Percentiles rank a stretch among this genome's conserved stretches.
Conservation (phyloP, 1,140 invertebrate species). For the Drosophila dunni region DNA sequence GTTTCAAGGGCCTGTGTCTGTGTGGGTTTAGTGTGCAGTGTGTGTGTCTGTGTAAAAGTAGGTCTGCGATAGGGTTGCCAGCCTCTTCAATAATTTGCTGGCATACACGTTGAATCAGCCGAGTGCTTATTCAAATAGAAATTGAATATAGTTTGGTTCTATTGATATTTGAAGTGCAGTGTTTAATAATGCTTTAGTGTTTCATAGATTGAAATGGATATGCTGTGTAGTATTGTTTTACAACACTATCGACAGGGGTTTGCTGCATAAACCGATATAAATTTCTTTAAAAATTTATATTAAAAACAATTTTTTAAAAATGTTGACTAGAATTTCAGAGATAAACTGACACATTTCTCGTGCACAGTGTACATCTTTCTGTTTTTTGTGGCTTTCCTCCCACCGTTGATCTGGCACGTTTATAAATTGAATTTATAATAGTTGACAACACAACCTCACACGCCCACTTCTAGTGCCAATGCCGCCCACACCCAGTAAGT, state of each 20-base stretch:
- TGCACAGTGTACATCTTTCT: neutral
- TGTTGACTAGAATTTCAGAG: neutral
- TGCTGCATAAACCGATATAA: no score
- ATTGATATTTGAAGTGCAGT: no score
- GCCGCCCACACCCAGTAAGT: slow-evolving; percentile 13
- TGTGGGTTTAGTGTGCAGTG: slow-evolving; percentile 30
- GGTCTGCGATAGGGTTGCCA: slow-evolving; percentile 4
- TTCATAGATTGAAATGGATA: no score
- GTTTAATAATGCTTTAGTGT: no score
- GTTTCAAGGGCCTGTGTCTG: slow-evolving; percentile 60
- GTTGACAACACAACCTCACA: slow-evolving; percentile 63
- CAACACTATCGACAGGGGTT: no score
- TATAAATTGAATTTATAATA: slow-evolving; percentile 79
- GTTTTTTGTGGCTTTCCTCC: neutral
- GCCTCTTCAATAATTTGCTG: neutral
- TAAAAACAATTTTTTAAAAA: no score
- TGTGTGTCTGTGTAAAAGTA: slow-evolving; percentile 24
- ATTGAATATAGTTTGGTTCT: no score
- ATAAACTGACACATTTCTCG: neutral
- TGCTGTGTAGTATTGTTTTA: no score
- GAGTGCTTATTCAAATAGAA: no score
- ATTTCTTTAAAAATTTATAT: no score
- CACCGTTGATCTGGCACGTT: slow-evolving; percentile 45
- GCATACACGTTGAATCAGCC: no score
- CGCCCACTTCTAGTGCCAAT: slow-evolving; percentile 5